A percentile compares a stretch with the other conserved stretches of the same genome.
Conservation (phyloP, 2,113 vertebrate genomes). For the Eudyptes chrysolophus region DNA sequence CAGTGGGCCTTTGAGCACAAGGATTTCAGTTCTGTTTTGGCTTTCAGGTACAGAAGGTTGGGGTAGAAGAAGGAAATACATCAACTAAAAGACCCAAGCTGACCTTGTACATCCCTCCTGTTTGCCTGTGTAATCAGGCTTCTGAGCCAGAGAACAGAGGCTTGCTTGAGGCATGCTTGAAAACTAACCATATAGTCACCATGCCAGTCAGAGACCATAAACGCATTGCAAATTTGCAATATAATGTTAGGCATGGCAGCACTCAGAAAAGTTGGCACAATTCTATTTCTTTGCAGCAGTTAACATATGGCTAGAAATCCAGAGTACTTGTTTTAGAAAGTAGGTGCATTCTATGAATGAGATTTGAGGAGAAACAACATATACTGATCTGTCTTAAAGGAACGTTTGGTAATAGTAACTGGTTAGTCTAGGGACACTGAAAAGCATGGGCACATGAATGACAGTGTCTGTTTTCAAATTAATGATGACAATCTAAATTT, state of each 20-base stretch:
- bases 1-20: background rate
- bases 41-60: background rate
- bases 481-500: background rate
- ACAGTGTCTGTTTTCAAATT: background rate
- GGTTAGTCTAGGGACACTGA: background rate
- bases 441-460: background rate
- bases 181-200: background rate
- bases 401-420: background rate
- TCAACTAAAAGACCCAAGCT: background rate
- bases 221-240: background rate
- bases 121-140: background rate
- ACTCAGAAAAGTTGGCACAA: background rate
- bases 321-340: background rate
- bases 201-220: background rate
- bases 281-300: background rate
- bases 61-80: background rate
- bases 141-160: background rate
- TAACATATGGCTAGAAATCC: background rate
- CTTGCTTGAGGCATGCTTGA: background rate
- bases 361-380: background rate
- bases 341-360: background rate
- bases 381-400: background rate
- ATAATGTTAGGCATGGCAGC: background rate
- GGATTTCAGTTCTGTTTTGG: background rate
- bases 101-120: background rate